Evolutionary conservation across 2,888 invertebrate genomes (phyloP), one percentile per base, ranked within the genome.

Genomic region (Odontocolon sp.): DNA sequence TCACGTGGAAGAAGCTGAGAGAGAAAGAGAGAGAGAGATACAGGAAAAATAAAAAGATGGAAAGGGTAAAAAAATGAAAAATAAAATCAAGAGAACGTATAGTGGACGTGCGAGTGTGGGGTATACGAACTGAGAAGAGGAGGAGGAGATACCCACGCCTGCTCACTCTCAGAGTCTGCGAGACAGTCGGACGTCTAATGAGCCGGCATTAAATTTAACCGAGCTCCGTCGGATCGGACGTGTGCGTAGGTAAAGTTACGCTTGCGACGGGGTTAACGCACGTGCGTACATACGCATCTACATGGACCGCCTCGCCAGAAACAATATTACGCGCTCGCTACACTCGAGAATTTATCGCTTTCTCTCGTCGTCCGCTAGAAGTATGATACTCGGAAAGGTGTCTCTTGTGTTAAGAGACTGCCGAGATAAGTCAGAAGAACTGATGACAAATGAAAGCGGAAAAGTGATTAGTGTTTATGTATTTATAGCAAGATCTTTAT

Each of bases 201-300:
- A 79, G 76, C 71, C 71, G 73, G 68, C 76, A 79, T 79, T 80
- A 77, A 81, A 80, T 81, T 80, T 79, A 73, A 80, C 75, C 72
- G 75, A 64, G 38, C 69, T 73, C 67, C 64, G 70, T 33, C 45
- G 68, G 73, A 40, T 16, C 31, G 64, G 56, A 59, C 68, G 63
- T 26, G 38, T 69, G 71, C 70, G 73, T 79, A 74, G 78, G 74
- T 78, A 79, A 81, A 78, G 67, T 59, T 72, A 52, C 26, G 28
- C 69, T 45, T 31, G 6, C 59, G 38, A 23, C 28, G 23, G 36
- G 61, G 69, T 63, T 63, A 57, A 71, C 50, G 59, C 45, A 66
- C 71, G 70, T 36, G 28, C 18, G 52, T 54, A 45, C 47, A 26
- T 18, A 40, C 18, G 38, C 47, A 57, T 59, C 40, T 38, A 45